Evolutionary conservation across 2,888 invertebrate species (phyloP).

Genomic region (Mongoloraphidia duomilia): DNA sequence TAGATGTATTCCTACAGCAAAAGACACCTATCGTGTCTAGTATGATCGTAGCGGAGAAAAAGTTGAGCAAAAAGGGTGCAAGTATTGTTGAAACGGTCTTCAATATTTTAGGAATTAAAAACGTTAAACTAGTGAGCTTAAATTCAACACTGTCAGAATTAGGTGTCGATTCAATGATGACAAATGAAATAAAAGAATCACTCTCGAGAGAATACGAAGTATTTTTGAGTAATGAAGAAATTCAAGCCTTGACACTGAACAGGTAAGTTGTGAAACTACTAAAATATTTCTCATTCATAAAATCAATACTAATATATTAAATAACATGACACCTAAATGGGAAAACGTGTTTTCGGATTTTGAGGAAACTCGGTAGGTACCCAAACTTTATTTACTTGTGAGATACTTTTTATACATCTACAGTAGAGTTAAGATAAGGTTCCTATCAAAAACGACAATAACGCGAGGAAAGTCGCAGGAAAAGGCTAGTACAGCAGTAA

Average conservation of each 20-base stretch:
- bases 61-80: slow-evolving; percentile 42
- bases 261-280: slow-evolving; percentile 27
- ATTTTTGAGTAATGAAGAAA: slow-evolving; percentile 71
- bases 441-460: too few relatives aligned
- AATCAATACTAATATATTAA: too few relatives aligned
- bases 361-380: too few relatives aligned
- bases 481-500: too few relatives aligned
- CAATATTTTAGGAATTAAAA: slow-evolving; percentile 39
- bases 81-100: slow-evolving; percentile 60
- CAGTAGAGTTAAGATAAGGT: too few relatives aligned
- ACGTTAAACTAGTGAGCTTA: slow-evolving; percentile 52
- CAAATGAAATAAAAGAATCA: slow-evolving; percentile 88
- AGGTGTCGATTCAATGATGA: slow-evolving; percentile 96
- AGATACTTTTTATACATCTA: too few relatives aligned
- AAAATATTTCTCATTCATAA: background rate
- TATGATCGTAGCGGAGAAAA: slow-evolving; percentile 79
- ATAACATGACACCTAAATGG: too few relatives aligned
- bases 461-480: too few relatives aligned
- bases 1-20: slow-evolving; percentile 58
- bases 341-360: too few relatives aligned
- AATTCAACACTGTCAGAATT: slow-evolving; percentile 71
- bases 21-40: slow-evolving; percentile 54
- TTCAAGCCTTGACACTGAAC: slow-evolving; percentile 64
- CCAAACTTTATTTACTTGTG: too few relatives aligned
- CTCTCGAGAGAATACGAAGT: slow-evolving; percentile 81